phyloP scores from a whole-genome alignment of 2,113 vertebrate genomes.

The Coracopsis vasa region DNA sequence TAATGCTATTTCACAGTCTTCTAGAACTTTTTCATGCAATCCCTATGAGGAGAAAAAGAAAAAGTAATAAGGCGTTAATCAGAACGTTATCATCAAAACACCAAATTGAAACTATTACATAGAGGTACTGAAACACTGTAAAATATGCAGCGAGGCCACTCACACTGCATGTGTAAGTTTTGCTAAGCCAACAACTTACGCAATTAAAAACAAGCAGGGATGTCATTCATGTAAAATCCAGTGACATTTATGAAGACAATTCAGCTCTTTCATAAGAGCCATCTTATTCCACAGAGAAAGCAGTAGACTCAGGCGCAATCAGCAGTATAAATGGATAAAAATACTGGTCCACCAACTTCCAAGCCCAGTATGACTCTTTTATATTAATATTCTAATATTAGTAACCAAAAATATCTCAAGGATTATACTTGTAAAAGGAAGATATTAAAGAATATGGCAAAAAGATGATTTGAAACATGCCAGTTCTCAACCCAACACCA shows the following conservation, averaged over 20 bases:
- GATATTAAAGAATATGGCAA: background rate
- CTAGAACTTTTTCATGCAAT: constrained; percentile 85
- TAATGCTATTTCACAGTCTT: constrained; percentile 89
- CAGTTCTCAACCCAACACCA: background rate
- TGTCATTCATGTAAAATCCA: background rate
- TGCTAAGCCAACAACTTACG: background rate
- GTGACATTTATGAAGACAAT: background rate
- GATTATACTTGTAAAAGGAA: background rate
- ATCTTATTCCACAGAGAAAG: background rate
- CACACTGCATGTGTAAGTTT: background rate
- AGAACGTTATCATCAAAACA: background rate
- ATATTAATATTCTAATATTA: background rate
- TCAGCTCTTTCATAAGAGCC: background rate
- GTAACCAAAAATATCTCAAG: background rate
- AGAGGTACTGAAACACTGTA: background rate
- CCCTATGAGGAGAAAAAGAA: constrained; percentile 69
- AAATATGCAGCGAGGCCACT: background rate
- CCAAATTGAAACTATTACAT: background rate
- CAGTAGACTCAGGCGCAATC: background rate
- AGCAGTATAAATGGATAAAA: background rate
- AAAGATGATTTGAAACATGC: background rate
- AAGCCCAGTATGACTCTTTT: background rate
- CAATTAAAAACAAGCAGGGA: background rate
- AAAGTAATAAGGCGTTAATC: background rate
- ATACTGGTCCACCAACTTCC: background rate